Percentiles rank a stretch among this genome's conserved stretches.
Evolutionary conservation across 1,140 invertebrate genomes (phyloP).

Genomic region (Drosophila novamexicana): DNA sequence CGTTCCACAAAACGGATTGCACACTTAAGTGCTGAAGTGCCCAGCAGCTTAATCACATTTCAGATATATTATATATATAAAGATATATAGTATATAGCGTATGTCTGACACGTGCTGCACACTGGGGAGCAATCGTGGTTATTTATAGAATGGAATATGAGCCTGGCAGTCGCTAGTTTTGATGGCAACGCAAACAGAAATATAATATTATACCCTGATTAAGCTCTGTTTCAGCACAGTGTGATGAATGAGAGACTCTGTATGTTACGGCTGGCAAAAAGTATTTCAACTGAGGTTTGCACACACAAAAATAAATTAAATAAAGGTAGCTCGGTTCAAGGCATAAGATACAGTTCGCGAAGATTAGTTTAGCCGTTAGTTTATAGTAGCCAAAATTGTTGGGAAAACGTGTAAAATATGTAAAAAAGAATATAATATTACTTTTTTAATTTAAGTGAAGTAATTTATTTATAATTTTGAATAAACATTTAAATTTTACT

Average conservation of each 20-base stretch:
- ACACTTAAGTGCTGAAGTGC: neutral
- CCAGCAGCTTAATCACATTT: constrained; percentile 8
- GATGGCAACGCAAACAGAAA: neutral
- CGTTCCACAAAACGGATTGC: constrained; percentile 19
- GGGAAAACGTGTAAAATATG: too few species aligned
- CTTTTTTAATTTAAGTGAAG: too few species aligned
- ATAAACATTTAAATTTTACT: too few species aligned
- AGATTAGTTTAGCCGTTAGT: too few species aligned
- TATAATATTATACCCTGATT: neutral
- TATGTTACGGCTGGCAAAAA: neutral
- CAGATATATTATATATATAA: neutral
- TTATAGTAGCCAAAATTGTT: too few species aligned
- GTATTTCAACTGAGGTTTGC: neutral
- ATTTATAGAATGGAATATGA: constrained; percentile 25
- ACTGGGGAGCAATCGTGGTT: constrained; percentile 10
- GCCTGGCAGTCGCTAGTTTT: neutral
- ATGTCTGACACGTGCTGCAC: neutral
- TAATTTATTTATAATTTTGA: too few species aligned
- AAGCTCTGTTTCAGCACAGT: neutral
- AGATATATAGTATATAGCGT: neutral
- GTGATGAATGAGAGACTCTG: neutral
- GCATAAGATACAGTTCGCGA: too few species aligned
- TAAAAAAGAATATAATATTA: too few species aligned
- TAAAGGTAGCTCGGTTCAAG: too few species aligned
- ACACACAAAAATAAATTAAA: neutral